Percentiles rank a stretch among this genome's conserved stretches.
Evolutionary conservation across 2,113 vertebrate species (phyloP).

Genomic region (Taxidea taxus): DNA sequence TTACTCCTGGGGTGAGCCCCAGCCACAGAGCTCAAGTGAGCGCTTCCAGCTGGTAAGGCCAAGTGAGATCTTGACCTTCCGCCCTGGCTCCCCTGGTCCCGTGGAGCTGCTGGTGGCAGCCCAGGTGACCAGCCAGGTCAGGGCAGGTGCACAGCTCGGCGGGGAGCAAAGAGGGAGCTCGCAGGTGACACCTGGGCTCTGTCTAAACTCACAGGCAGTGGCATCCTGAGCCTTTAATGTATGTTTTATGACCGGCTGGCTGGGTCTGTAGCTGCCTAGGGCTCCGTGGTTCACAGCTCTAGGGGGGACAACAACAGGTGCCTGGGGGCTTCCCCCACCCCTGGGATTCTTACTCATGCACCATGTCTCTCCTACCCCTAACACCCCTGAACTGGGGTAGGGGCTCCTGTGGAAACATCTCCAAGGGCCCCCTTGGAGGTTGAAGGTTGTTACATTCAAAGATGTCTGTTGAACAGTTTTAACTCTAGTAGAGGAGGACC

Average conservation of each 20-base stretch:
- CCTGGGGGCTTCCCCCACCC: no score
- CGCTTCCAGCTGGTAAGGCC: background rate
- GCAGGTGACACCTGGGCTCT: background rate
- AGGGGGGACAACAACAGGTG: background rate
- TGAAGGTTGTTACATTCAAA: background rate
- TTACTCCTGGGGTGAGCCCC: background rate
- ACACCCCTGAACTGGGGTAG: background rate
- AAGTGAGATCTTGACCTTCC: background rate
- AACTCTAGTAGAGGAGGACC: background rate
- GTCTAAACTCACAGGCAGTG: background rate
- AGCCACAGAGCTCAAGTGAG: background rate
- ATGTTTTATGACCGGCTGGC: background rate
- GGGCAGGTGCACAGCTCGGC: background rate
- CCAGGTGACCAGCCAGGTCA: fast-evolving
- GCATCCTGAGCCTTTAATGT: slow-evolving; percentile 21
- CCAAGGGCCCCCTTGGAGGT: background rate
- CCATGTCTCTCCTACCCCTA: fast-evolving
- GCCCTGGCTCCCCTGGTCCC: background rate
- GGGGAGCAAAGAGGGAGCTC: background rate
- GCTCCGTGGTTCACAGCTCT: background rate
- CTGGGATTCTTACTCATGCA: background rate
- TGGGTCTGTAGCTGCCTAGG: background rate
- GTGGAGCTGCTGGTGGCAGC: background rate
- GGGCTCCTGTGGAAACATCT: background rate
- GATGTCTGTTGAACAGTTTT: background rate